Conservation (phyloP, 2,888 invertebrate genomes). For the Blastobasis lacticolella region DNA sequence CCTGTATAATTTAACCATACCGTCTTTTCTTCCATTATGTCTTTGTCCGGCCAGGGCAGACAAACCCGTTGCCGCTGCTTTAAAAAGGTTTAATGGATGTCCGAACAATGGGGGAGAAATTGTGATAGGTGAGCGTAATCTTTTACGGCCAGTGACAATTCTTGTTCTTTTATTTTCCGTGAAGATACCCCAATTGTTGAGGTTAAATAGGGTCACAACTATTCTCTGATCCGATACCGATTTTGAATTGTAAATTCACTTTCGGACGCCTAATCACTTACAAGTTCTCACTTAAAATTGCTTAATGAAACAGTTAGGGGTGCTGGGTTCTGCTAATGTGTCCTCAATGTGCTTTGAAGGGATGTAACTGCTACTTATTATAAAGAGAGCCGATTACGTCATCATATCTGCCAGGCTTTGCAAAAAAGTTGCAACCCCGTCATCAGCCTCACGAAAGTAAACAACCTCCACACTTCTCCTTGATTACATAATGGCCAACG, state of each 20-base stretch:
- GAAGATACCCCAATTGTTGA: slow-evolving; percentile 46
- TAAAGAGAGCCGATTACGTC: too few species aligned
- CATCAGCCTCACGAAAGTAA: too few species aligned
- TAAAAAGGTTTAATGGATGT: slow-evolving; percentile 60
- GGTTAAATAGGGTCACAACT: slow-evolving; percentile 54
- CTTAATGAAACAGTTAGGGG: too few species aligned
- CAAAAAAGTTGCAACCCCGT: too few species aligned
- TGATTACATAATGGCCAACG: too few species aligned
- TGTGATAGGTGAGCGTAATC: slow-evolving; percentile 72
- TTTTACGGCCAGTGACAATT: slow-evolving; percentile 52
- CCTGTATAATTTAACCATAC: slow-evolving; percentile 53
- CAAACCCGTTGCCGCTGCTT: slow-evolving; percentile 57
- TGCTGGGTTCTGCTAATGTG: too few species aligned
- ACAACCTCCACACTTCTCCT: too few species aligned
- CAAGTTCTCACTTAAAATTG: too few species aligned
- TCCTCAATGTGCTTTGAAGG: too few species aligned
- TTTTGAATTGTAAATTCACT: slow-evolving; percentile 51
- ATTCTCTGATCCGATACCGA: slow-evolving; percentile 35
- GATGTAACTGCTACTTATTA: too few species aligned
- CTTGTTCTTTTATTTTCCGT: slow-evolving; percentile 49
- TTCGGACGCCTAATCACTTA: background rate
- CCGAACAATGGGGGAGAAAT: slow-evolving; percentile 65
- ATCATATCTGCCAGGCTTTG: too few species aligned
- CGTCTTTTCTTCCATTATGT: slow-evolving; percentile 57
- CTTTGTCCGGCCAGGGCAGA: slow-evolving; percentile 55